Evolutionary conservation across 2,888 invertebrate genomes (phyloP).

Genomic region (Hybos culiciformis): DNA sequence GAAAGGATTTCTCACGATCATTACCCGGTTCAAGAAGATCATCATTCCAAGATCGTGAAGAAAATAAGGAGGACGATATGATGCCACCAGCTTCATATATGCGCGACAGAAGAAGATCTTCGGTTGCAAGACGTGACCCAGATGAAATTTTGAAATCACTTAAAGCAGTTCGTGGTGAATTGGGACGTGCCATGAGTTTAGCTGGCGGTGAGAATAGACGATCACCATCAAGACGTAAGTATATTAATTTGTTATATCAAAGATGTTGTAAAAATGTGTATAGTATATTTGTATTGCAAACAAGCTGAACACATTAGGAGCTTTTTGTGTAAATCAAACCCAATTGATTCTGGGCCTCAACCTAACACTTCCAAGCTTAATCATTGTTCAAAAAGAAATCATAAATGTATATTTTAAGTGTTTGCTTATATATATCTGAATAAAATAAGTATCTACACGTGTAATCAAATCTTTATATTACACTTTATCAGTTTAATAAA

Average conservation of each 20-base stretch:
- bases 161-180: slow-evolving; percentile 69
- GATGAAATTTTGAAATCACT: slow-evolving; percentile 71
- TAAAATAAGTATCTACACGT: too few species aligned
- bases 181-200: slow-evolving; percentile 70
- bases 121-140: slow-evolving; percentile 67
- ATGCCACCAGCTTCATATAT: slow-evolving; percentile 43
- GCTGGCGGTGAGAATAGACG: slow-evolving; percentile 45
- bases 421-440: too few species aligned
- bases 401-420: too few species aligned
- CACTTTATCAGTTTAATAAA: too few species aligned
- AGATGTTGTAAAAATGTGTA: neutral
- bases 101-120: slow-evolving; percentile 63
- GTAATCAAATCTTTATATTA: too few species aligned
- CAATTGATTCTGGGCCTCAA: too few species aligned
- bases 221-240: slow-evolving; percentile 58
- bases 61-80: slow-evolving; percentile 40
- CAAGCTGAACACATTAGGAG: too few species aligned
- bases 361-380: too few species aligned
- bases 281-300: neutral
- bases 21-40: slow-evolving; percentile 73
- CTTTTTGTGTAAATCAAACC: too few species aligned
- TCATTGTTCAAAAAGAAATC: too few species aligned
- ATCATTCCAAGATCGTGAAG: slow-evolving; percentile 60
- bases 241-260: slow-evolving; percentile 11
- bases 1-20: slow-evolving; percentile 73